Conservation (phyloP, 2,797 vertebrate species). For the Pangasius larnaudii region DNA sequence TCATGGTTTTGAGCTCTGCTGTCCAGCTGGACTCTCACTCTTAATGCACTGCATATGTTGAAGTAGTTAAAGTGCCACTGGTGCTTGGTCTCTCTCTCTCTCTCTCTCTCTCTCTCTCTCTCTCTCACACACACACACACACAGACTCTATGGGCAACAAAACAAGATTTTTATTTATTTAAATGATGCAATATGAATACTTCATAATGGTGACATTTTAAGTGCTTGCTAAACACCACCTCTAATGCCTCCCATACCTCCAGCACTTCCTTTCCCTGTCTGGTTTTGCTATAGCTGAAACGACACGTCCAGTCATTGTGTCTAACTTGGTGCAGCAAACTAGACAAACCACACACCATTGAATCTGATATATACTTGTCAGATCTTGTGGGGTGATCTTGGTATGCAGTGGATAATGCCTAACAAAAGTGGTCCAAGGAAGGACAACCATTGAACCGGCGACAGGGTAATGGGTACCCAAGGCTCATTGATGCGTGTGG, state of each 20-base stretch:
- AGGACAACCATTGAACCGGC: too few relatives aligned
- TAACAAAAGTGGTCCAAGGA: too few relatives aligned
- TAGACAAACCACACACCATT: neutral
- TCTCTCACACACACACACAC: neutral
- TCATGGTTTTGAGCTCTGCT: conserved; percentile 7
- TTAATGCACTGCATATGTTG: conserved; percentile 5
- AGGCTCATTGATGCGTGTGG: too few relatives aligned
- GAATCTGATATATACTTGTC: neutral
- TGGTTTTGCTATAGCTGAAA: neutral
- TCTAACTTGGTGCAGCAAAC: neutral
- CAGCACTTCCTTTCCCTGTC: neutral
- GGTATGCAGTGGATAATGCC: too few relatives aligned
- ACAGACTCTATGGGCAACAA: neutral
- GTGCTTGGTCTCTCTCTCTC: neutral
- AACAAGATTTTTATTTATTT: neutral
- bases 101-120: neutral
- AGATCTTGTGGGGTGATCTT: too few relatives aligned
- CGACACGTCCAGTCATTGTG: neutral
- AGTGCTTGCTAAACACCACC: conserved; percentile 4
- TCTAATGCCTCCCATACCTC: neutral
- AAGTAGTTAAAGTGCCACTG: neutral
- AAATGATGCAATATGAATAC: conserved; percentile 8
- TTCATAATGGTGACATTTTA: conserved; percentile 1
- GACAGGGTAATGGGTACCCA: too few relatives aligned
- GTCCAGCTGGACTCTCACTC: neutral